Evolutionary conservation across 2,888 invertebrate genomes (phyloP), one percentile per base, ranked within the genome.

Genomic region (Notodonta ziczac): DNA sequence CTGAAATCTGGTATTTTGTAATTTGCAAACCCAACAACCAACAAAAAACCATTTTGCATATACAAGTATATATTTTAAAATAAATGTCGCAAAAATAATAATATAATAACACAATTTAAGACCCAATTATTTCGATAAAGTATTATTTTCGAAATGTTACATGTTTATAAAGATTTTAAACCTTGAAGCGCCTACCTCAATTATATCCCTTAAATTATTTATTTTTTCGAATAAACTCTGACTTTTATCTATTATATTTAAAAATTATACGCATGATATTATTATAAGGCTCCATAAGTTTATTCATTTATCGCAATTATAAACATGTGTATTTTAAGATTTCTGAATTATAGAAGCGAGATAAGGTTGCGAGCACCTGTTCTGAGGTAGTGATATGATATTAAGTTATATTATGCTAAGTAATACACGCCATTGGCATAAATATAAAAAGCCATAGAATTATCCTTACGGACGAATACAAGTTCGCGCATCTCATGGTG

Each of bases 1-100:
- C 0, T 6, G 35, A 35, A 1, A 35, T 35, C 35, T 42, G 42
- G 10, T 12, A 42, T 48, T 48, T 12, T 48, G n/a, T 14, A 13
- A 48, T 14, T 8, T 12, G 48, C 7, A 5, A n/a, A 14, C 48
- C n/a, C 48, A 5, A 6, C 48, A 5, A 7, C 48, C 5, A 5
- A 5, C 24, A 24, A 48, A 48, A 48, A 48, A 48, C 6, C n/a
- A n/a, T 48, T 48, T 3, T 59, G 51, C 62, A 55, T 62, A 70
- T 70, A 62, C 74, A 55, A 56, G 59, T 69, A 58, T 59, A 58
- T 59, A 58, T 59, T 56, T 62, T 59, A 42, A 59, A 65, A 54
- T 61, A 69, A 66, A 73, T 66, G 60, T 73, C 70, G 32, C 52
- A 35, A 35, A 13, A 66, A 60, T 6, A 16, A 60, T 8, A 16